Percentiles rank a stretch among this genome's conserved stretches.
Evolutionary conservation across 2,888 invertebrate species (phyloP).

Genomic region (Drosophila diplacantha): DNA sequence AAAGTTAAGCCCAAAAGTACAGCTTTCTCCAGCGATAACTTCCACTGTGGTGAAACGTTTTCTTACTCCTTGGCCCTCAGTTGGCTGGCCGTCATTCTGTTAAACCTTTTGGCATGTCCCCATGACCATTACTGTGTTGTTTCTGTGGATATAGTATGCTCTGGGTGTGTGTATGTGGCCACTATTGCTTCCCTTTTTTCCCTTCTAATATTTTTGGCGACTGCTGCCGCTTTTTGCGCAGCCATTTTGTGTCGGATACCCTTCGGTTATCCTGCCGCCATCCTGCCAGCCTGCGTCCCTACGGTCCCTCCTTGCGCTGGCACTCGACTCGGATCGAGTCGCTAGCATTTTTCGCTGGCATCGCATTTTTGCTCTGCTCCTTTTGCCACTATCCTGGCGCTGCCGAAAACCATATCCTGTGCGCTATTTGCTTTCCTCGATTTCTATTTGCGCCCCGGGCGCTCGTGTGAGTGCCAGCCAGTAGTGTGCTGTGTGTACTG

Average conservation of each 20-base stretch:
- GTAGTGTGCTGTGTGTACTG: constrained; percentile 21
- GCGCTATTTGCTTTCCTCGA: constrained; percentile 72
- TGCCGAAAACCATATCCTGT: constrained; percentile 72
- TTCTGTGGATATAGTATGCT: constrained; percentile 12
- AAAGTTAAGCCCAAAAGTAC: not conserved
- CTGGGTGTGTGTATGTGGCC: constrained; percentile 33
- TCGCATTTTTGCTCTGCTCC: constrained; percentile 54
- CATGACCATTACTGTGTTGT: constrained; percentile 45
- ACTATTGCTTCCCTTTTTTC: constrained; percentile 49
- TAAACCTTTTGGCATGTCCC: constrained; percentile 62
- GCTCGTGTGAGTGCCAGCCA: constrained; percentile 21
- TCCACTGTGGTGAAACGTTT: constrained; percentile 5
- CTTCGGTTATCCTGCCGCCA: constrained; percentile 1
- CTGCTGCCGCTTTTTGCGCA: constrained; percentile 69
- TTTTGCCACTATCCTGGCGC: constrained; percentile 60
- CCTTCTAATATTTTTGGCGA: constrained; percentile 67
- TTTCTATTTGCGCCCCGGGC: constrained; percentile 69
- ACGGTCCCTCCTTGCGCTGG: constrained; percentile 1
- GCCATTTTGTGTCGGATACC: constrained; percentile 66
- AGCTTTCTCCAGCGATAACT: not conserved
- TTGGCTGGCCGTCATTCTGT: constrained; percentile 59
- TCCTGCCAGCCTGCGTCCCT: not conserved
- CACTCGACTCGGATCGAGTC: constrained; percentile 39
- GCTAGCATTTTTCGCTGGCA: constrained; percentile 57
- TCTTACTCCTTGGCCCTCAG: constrained; percentile 16